Evolutionary conservation across 1,140 invertebrate species (phyloP).

Genomic region (Neodiprion pinetum): DNA sequence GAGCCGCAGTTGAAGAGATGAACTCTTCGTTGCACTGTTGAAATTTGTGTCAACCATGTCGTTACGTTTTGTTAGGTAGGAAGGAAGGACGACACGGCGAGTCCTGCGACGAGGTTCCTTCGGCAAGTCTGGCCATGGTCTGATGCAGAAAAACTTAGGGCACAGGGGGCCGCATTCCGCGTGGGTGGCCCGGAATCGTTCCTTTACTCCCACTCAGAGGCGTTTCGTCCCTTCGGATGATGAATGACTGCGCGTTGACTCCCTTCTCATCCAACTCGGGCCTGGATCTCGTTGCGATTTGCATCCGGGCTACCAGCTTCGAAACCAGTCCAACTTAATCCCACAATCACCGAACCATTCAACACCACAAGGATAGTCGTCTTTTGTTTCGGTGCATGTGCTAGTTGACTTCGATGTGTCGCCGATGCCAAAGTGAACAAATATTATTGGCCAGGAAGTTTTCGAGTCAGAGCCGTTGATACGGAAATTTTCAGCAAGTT

Average conservation of each 20-base stretch:
- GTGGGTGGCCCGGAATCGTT: slow-evolving; percentile 45
- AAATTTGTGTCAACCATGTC: neutral
- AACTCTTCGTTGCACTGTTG: too few relatives aligned
- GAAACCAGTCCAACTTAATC: neutral
- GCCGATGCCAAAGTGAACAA: too few relatives aligned
- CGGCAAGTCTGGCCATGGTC: slow-evolving; percentile 19
- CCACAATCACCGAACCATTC: neutral
- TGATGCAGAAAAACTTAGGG: neutral
- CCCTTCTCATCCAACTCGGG: slow-evolving; percentile 25
- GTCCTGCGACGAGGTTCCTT: slow-evolving; percentile 5
- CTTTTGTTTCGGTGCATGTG: too few relatives aligned
- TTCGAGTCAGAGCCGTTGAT: too few relatives aligned
- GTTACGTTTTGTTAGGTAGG: neutral
- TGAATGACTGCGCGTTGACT: slow-evolving; percentile 38
- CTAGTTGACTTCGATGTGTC: too few relatives aligned
- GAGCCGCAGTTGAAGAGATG: too few relatives aligned
- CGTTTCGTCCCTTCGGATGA: slow-evolving; percentile 37
- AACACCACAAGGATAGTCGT: neutral
- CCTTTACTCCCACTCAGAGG: slow-evolving; percentile 13
- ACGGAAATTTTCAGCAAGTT: too few relatives aligned
- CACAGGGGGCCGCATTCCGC: slow-evolving; percentile 29
- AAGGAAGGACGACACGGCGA: neutral
- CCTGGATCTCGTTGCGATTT: slow-evolving; percentile 35
- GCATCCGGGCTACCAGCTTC: slow-evolving; percentile 27
- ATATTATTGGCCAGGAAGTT: too few relatives aligned